Conservation (phyloP, 2,888 invertebrate species). For the Cosmorhoe ocellata region DNA sequence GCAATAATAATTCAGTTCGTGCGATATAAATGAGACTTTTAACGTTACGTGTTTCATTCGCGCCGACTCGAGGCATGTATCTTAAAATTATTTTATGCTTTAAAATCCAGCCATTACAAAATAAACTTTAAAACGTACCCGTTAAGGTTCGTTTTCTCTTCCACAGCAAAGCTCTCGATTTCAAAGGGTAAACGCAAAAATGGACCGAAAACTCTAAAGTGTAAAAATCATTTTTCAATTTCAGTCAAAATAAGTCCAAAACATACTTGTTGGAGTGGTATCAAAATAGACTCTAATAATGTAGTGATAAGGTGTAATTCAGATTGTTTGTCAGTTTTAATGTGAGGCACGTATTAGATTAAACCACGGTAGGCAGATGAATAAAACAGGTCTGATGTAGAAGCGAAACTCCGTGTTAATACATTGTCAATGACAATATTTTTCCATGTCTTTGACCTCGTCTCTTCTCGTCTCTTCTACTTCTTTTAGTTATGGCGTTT, state of each 20-base stretch:
- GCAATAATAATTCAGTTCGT: constrained; percentile 10
- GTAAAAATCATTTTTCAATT: constrained; percentile 15
- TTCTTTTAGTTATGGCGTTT: no score
- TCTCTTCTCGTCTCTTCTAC: no score
- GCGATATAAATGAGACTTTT: constrained; percentile 14
- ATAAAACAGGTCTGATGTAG: constrained; percentile 4
- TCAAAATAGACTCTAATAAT: constrained; percentile 3
- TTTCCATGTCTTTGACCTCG: no score
- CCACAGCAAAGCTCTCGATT: background rate
- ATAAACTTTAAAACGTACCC: background rate
- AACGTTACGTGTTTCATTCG: constrained; percentile 6
- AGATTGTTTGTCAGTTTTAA: background rate
- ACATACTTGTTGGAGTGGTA: background rate
- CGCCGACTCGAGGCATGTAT: background rate
- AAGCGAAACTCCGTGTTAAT: constrained; percentile 4
- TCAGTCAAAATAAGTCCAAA: constrained; percentile 1
- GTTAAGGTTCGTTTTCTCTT: background rate
- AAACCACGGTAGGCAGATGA: constrained; percentile 6
- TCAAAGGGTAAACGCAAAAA: constrained; percentile 8
- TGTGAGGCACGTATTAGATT: constrained; percentile 24
- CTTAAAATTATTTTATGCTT: background rate
- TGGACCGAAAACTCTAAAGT: constrained; percentile 7
- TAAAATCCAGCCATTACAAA: background rate
- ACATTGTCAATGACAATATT: no score
- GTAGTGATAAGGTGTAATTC: constrained; percentile 10